These are phyloP conservation scores for Diabrotica undecimpunctata DNA, from an alignment of 1,140 invertebrate genomes.

Conservation along the genomic window DNA sequence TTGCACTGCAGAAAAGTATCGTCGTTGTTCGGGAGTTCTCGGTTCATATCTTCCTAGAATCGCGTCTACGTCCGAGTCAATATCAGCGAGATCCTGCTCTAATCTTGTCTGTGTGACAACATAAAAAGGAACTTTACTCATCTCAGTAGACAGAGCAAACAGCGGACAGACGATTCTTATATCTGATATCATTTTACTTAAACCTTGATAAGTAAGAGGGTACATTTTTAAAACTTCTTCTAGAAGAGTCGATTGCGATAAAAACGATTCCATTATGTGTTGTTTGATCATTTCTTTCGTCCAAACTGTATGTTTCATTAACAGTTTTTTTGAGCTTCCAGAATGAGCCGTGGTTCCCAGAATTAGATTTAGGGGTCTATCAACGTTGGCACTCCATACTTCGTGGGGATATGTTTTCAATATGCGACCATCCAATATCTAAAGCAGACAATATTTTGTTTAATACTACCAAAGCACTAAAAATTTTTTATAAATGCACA, in stretches of 20 bases:
- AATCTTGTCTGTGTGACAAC: constrained; percentile 62
- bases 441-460: not conserved
- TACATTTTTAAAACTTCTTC: constrained; percentile 61
- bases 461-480: no score
- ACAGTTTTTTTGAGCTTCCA: constrained; percentile 56
- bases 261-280: constrained; percentile 60
- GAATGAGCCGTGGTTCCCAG: constrained; percentile 72
- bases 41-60: constrained; percentile 74
- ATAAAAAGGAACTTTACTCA: constrained; percentile 65
- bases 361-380: constrained; percentile 56
- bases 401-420: constrained; percentile 61
- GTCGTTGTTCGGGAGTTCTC: constrained; percentile 63
- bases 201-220: constrained; percentile 61
- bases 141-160: constrained; percentile 57
- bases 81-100: constrained; percentile 56
- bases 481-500: no score
- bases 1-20: constrained; percentile 74
- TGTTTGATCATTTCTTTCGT: constrained; percentile 58
- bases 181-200: constrained; percentile 71
- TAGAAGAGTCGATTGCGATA: constrained; percentile 58
- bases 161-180: constrained; percentile 77
- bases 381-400: constrained; percentile 53
- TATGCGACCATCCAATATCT: constrained; percentile 60
- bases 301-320: constrained; percentile 58
- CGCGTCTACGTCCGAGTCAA: constrained; percentile 67